Evolutionary conservation across 2,888 invertebrate species (phyloP).

Genomic region (Tachina fera): DNA sequence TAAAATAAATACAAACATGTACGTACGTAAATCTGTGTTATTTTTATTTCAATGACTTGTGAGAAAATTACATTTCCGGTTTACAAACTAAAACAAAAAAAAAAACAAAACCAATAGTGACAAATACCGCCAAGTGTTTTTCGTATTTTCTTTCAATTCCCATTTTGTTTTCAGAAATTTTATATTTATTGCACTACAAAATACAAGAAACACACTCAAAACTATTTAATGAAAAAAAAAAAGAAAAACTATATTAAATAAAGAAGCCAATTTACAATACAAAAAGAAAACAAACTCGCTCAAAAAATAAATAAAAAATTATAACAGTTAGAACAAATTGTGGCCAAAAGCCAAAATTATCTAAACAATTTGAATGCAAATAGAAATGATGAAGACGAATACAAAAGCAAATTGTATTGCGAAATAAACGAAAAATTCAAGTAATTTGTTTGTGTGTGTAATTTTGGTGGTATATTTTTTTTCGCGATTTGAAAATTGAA

Average conservation of each 20-base stretch:
- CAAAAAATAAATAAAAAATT: slow-evolving; percentile 41
- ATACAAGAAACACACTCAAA: slow-evolving; percentile 16
- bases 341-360: slow-evolving; percentile 69
- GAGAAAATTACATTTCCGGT: slow-evolving; percentile 40
- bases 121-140: slow-evolving; percentile 41
- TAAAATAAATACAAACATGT: background rate
- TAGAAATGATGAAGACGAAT: slow-evolving; percentile 18
- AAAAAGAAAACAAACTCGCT: slow-evolving; percentile 20
- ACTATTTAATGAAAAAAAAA: slow-evolving; percentile 15
- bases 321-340: slow-evolving; percentile 43
- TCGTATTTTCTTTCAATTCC: background rate
- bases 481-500: background rate
- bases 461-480: slow-evolving; percentile 41
- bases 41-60: slow-evolving; percentile 3
- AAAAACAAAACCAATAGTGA: slow-evolving; percentile 26
- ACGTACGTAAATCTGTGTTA: background rate
- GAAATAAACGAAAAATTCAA: slow-evolving; percentile 16
- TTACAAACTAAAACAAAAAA: background rate
- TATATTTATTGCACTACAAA: slow-evolving; percentile 42
- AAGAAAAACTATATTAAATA: slow-evolving; percentile 18
- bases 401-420: slow-evolving; percentile 19
- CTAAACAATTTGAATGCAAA: slow-evolving; percentile 60
- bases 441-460: slow-evolving; percentile 29
- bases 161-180: slow-evolving; percentile 19
- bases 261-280: slow-evolving; percentile 29